A percentile compares a stretch with the other conserved stretches of the same genome.
Evolutionary conservation across 2,113 vertebrate genomes (phyloP).

Genomic region (Proteles cristata): DNA sequence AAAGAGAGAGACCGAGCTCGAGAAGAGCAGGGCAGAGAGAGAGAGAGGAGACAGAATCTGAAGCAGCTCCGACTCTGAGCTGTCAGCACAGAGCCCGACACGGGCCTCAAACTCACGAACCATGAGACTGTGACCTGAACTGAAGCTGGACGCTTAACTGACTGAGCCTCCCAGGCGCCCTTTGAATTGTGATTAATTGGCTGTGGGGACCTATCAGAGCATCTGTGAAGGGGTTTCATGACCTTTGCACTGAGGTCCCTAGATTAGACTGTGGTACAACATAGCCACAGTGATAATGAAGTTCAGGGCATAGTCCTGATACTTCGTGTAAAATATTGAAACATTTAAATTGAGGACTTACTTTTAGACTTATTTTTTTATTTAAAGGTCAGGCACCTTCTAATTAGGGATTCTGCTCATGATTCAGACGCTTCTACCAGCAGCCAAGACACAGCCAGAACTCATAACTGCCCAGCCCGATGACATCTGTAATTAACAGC

Average conservation of each 20-base stretch:
- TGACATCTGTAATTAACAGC: fast-evolving
- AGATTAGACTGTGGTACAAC: fast-evolving
- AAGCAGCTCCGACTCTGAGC: too few relatives aligned
- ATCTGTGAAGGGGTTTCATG: fast-evolving
- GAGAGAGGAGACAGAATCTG: too few relatives aligned
- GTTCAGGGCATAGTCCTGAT: fast-evolving
- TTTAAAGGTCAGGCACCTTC: background rate
- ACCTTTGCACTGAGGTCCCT: fast-evolving
- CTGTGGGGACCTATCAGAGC: background rate
- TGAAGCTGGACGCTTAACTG: too few relatives aligned
- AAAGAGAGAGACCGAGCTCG: too few relatives aligned
- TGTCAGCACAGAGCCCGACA: too few relatives aligned
- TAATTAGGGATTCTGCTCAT: background rate
- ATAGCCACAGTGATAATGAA: fast-evolving
- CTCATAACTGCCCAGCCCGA: fast-evolving
- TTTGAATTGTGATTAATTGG: background rate
- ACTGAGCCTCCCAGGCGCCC: too few relatives aligned
- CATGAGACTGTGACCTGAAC: too few relatives aligned
- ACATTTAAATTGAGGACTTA: background rate
- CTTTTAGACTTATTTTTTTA: background rate
- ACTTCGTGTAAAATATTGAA: background rate
- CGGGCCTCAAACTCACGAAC: too few relatives aligned
- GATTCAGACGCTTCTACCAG: background rate
- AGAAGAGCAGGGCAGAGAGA: too few relatives aligned
- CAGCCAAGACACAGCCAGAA: background rate